Percentiles rank a stretch among this genome's conserved stretches.
Evolutionary conservation across 2,113 vertebrate species (phyloP).

Genomic region (Crotophaga sulcirostris): DNA sequence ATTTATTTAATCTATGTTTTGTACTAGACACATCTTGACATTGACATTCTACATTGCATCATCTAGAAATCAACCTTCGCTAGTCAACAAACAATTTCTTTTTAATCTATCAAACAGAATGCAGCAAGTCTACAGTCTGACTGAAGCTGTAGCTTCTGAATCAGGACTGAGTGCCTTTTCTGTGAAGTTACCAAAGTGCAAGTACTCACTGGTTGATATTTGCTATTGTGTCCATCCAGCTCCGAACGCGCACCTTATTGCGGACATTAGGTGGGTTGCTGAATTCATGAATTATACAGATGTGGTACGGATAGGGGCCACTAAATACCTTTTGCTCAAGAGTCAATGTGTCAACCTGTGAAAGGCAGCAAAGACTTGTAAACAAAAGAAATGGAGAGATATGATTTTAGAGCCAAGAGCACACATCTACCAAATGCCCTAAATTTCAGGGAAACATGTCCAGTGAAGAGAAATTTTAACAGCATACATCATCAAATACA

Average conservation of each 20-base stretch:
- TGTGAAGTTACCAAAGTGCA: neutral
- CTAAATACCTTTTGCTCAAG: slow-evolving; percentile 94
- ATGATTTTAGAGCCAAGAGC: neutral
- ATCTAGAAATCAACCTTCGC: neutral
- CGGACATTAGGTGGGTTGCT: slow-evolving; percentile 97
- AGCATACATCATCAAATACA: neutral
- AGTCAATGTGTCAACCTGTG: slow-evolving; percentile 89
- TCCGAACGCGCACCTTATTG: slow-evolving; percentile 96
- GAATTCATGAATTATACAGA: slow-evolving; percentile 96
- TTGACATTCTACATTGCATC: neutral
- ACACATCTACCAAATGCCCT: neutral
- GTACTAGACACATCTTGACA: neutral
- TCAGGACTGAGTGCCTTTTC: neutral
- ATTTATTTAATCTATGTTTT: neutral
- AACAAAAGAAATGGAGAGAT: neutral
- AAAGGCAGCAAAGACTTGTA: neutral
- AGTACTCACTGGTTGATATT: slow-evolving; percentile 96
- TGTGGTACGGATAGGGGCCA: slow-evolving; percentile 96
- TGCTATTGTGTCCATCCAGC: slow-evolving; percentile 99
- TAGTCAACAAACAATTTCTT: neutral
- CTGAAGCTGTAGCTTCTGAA: neutral
- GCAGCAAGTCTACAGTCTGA: neutral
- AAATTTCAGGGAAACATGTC: neutral
- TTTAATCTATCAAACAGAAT: neutral
- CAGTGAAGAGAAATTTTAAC: neutral